Base-by-base conservation (phyloP, 2,113 vertebrate species). In the Trematocara variabile region DNA sequence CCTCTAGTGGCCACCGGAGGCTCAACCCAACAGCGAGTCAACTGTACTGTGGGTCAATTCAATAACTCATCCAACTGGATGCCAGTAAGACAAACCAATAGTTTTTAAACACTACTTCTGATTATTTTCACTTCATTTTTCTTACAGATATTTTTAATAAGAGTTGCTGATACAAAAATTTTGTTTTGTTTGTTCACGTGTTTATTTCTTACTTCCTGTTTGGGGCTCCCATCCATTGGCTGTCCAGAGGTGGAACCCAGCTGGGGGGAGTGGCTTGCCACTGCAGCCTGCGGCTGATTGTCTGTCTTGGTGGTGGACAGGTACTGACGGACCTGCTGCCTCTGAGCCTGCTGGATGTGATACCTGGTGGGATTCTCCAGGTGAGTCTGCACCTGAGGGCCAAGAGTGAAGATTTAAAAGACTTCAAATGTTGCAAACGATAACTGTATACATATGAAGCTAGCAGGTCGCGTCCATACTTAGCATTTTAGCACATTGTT, bases 321-420 rank as follows among this genome's bases (percentile, higher is more conserved):
- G 81, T 98, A 97, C 84, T 97, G 97, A 30, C 97, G 97, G 54
- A 98, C 97, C 92, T 98, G 97, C 93, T 97, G 97, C 50, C 94
- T 91, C 94, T 97, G 97, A 0, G 97, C 96, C 94, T 97, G 96
- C 91, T 97, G 97, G 54, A 98, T 96, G 93, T 98, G 97, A 86
- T 97, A 98, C 91, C 96, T 96, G 6, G 97, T 97, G 1, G 97
- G 97, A 92, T 98, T 97, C 91, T 98, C 97, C 84, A 98, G 91
- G 85, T 97, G 96, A 22, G 97, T 97, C 89, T 98, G 97, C 16
- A 98, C 97, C 97, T 98, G 75, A 79, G 16, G 16, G 25, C 73
- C 58, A 18, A 79, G 18, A 16, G 11, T 8, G 3, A 58, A 58
- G 37, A 33, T 9, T 41, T 30, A 3, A 46, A 48, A 75, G 41